Percentiles rank a stretch among this genome's conserved stretches.
These are phyloP conservation scores for Drosophila cardini DNA, from an alignment of 1,140 invertebrate species.

Conservation along the genomic window DNA sequence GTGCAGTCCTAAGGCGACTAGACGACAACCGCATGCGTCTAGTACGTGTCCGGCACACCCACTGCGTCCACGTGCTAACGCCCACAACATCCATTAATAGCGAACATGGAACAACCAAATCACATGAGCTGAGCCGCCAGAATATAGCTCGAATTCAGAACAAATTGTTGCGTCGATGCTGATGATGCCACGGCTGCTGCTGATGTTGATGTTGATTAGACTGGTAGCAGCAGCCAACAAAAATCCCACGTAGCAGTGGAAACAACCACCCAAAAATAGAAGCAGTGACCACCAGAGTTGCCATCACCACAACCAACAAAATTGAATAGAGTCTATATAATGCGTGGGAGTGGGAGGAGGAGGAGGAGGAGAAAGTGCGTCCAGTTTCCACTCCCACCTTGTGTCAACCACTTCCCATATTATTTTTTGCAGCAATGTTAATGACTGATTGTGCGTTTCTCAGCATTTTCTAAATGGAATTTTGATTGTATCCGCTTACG, in stretches of 20 bases:
- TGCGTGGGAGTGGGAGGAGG: background rate
- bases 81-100: conserved; percentile 75
- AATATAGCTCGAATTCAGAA: conserved; percentile 62
- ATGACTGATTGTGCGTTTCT: conserved; percentile 81
- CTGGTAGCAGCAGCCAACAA: conserved; percentile 20
- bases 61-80: conserved; percentile 22
- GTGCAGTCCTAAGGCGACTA: conserved; percentile 10
- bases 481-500: conserved; percentile 83
- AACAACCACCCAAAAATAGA: conserved; percentile 55
- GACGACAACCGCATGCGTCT: conserved; percentile 39
- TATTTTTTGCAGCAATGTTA: conserved; percentile 58
- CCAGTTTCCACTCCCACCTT: background rate
- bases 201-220: conserved; percentile 71
- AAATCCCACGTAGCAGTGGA: conserved; percentile 3
- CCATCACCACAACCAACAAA: conserved; percentile 23
- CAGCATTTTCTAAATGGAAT: conserved; percentile 76
- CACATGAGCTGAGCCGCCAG: conserved; percentile 46
- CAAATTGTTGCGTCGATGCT: conserved; percentile 62
- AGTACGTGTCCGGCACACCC: conserved; percentile 41
- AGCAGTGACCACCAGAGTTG: conserved; percentile 43
- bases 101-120: conserved; percentile 37
- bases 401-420: conserved; percentile 3
- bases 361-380: background rate
- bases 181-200: conserved; percentile 3
- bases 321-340: conserved; percentile 43